Percentiles rank a stretch among this genome's conserved stretches.
phyloP scores from a whole-genome alignment of 2,113 vertebrate species.

The Pimephales promelas region DNA sequence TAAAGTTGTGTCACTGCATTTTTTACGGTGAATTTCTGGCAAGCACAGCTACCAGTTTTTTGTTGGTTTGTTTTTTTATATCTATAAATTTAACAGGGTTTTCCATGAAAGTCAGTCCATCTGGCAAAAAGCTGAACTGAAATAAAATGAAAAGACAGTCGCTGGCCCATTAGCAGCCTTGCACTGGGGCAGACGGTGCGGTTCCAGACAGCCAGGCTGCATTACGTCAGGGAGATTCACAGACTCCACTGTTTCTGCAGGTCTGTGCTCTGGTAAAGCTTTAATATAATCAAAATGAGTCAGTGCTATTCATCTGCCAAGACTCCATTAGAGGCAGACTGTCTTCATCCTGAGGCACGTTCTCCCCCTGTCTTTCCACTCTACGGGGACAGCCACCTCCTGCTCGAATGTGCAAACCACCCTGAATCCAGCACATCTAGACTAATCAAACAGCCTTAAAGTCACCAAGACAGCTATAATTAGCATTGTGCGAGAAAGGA shows the following conservation, averaged over 20 bases:
- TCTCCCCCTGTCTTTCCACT: background rate
- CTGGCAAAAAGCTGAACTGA: slow-evolving; percentile 5
- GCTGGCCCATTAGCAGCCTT: slow-evolving; percentile 23
- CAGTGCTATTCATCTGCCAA: slow-evolving; percentile 51
- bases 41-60: background rate
- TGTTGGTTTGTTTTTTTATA: no score
- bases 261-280: slow-evolving; percentile 51
- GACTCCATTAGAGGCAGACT: slow-evolving; percentile 18
- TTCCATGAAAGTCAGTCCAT: background rate
- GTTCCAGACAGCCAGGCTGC: slow-evolving; percentile 22
- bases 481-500: slow-evolving; percentile 26
- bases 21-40: background rate
- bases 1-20: background rate
- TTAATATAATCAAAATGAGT: slow-evolving; percentile 62
- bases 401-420: background rate
- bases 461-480: slow-evolving; percentile 31
- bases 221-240: slow-evolving; percentile 37
- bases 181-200: background rate
- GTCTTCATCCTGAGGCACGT: slow-evolving; percentile 4
- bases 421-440: slow-evolving; percentile 22
- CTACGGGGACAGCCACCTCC: background rate
- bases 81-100: background rate
- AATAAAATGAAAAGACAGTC: background rate
- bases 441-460: slow-evolving; percentile 40
- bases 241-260: slow-evolving; percentile 34